Conservation (phyloP, 2,113 vertebrate species). For the Oryctolagus cuniculus region mOryCun1.1 NC_091440.1:15744501-15745000, state of each 20-base stretch:
- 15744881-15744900: background rate
- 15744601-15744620: background rate
- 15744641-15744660: background rate
- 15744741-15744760: background rate
- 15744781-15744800: background rate
- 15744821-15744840: background rate
- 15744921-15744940: background rate
- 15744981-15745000: background rate
- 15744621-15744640: background rate
- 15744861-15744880: background rate
- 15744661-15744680: background rate
- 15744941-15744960: background rate
- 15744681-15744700: background rate
- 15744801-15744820: background rate
- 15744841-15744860: background rate
- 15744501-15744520: too few species aligned
- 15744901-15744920: background rate
- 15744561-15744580: background rate
- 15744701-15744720: background rate
- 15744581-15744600: background rate
- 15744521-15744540: too few species aligned
- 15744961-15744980: background rate
- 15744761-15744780: background rate
- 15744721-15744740: background rate
- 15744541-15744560: too few species aligned